Conservation (phyloP, 1,140 invertebrate genomes). For the Catajapyx aquilonaris region DNA sequence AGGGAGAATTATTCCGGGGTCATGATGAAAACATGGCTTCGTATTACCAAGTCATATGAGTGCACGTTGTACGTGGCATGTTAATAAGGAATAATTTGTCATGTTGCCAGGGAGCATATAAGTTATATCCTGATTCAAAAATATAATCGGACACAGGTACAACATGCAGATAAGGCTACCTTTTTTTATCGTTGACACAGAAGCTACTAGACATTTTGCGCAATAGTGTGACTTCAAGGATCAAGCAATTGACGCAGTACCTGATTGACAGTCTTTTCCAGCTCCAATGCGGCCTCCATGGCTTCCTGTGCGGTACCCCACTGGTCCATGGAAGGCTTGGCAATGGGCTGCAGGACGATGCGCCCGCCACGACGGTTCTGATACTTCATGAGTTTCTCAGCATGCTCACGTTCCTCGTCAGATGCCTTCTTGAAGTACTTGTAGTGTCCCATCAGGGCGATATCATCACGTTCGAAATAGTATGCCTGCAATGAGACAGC, state of each 20-base stretch:
- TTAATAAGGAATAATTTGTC: too few species aligned
- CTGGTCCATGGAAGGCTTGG: slow-evolving; percentile 29
- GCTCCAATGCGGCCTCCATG: slow-evolving; percentile 29
- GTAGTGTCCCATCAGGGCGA: slow-evolving; percentile 33
- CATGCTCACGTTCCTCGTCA: slow-evolving; percentile 40
- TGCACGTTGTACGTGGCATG: too few species aligned
- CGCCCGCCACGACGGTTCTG: slow-evolving; percentile 35
- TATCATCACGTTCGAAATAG: slow-evolving; percentile 40
- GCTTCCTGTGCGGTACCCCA: slow-evolving; percentile 33
- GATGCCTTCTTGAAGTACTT: slow-evolving; percentile 34
- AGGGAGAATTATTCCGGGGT: too few species aligned
- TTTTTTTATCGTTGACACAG: too few species aligned
- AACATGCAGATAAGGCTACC: too few species aligned
- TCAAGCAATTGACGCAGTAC: slow-evolving; percentile 9
- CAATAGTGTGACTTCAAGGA: slow-evolving; percentile 1
- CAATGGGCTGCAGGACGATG: slow-evolving; percentile 25
- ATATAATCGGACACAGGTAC: too few species aligned
- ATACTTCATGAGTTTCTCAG: slow-evolving; percentile 38
- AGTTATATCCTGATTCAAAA: too few species aligned
- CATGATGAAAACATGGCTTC: too few species aligned
- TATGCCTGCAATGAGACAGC: slow-evolving; percentile 19
- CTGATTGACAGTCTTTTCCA: slow-evolving; percentile 38
- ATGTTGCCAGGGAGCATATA: too few species aligned
- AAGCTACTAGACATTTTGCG: too few species aligned
- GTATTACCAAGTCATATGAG: too few species aligned